Percentiles rank a stretch among this genome's conserved stretches.
Evolutionary conservation across 2,797 vertebrate species (phyloP).

Genomic region (Galago senegalensis): DNA sequence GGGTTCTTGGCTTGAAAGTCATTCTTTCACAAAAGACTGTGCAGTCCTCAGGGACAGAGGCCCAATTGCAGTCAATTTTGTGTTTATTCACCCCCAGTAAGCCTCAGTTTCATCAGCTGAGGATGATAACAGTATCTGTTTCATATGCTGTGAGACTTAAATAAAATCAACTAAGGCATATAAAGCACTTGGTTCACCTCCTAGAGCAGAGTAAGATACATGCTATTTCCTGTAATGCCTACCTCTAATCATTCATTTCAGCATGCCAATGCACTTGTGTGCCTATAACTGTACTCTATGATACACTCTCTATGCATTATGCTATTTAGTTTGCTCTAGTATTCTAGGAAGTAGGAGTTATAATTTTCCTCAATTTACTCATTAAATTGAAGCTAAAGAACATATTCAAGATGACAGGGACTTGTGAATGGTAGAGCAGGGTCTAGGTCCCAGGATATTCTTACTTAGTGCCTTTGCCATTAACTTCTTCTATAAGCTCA

Average conservation of each 20-base stretch:
- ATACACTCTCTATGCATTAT: neutral
- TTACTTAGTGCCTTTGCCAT: neutral
- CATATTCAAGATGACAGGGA: neutral
- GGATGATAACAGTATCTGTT: neutral
- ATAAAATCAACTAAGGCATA: neutral
- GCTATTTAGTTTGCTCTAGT: neutral
- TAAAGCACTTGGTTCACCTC: neutral
- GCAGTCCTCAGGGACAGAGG: neutral
- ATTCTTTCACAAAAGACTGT: neutral
- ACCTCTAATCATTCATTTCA: neutral
- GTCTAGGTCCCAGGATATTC: neutral
- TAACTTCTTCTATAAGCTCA: neutral
- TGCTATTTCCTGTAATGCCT: no score
- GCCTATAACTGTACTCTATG: neutral
- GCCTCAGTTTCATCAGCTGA: neutral
- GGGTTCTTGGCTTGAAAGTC: constrained; percentile 9
- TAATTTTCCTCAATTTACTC: neutral
- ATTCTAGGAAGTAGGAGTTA: neutral
- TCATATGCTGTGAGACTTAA: neutral
- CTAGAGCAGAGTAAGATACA: neutral
- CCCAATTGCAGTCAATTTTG: neutral
- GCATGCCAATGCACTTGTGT: fast-evolving
- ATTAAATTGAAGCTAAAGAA: neutral
- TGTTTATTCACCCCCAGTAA: neutral
- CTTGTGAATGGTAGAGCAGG: neutral